Conservation (phyloP, 2,888 invertebrate species). For the Oxytorus armatus region DNA sequence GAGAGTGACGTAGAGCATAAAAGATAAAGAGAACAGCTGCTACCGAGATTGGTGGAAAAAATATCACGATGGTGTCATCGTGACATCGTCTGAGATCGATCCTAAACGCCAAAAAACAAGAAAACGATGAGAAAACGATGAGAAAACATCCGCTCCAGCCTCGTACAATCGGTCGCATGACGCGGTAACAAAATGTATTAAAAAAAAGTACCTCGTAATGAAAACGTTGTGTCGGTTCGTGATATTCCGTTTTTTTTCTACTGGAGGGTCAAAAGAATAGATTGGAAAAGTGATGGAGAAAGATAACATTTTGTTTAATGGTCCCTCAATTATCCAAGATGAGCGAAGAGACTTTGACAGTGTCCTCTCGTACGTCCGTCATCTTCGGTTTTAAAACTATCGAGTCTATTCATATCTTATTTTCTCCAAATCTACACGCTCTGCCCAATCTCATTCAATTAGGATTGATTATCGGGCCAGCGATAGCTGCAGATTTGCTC, state of each 20-base stretch:
- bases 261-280: constrained; percentile 4
- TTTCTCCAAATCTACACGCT: constrained; percentile 18
- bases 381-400: constrained; percentile 30
- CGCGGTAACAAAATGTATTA: too few relatives aligned
- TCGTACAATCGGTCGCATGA: constrained; percentile 12
- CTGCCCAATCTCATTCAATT: constrained; percentile 29
- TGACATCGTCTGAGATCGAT: neutral
- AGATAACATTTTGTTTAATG: constrained; percentile 37
- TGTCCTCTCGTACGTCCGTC: constrained; percentile 19
- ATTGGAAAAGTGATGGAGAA: constrained; percentile 27
- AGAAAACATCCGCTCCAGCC: too few relatives aligned
- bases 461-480: constrained; percentile 45
- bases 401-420: constrained; percentile 23
- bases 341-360: constrained; percentile 12
- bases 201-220: too few relatives aligned
- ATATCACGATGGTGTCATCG: constrained; percentile 21
- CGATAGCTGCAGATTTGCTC: constrained; percentile 16
- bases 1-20: constrained; percentile 1
- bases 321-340: constrained; percentile 27
- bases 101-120: neutral
- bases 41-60: constrained; percentile 10
- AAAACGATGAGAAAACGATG: neutral
- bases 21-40: neutral
- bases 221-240: neutral
- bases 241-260: too few relatives aligned